A percentile compares a stretch with the other conserved stretches of the same genome.
phyloP scores from a whole-genome alignment of 2,888 invertebrate genomes.

The Pammene fasciana region DNA sequence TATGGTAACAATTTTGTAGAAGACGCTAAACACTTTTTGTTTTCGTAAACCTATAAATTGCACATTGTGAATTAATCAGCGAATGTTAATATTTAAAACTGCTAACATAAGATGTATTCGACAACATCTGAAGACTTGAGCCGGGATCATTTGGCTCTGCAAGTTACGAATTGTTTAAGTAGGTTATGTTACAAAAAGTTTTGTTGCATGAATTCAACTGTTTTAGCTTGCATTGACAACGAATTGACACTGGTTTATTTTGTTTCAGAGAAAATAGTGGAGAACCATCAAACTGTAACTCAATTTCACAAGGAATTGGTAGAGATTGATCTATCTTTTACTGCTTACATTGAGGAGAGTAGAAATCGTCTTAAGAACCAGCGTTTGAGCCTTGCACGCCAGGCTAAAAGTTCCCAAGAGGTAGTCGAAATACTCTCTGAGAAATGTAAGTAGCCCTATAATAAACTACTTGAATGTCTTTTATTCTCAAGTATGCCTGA shows the following conservation, averaged over 20 bases:
- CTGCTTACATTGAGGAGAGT: constrained; percentile 72
- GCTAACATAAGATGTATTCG: constrained; percentile 76
- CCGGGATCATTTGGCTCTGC: constrained; percentile 69
- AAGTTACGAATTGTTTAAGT: constrained; percentile 72
- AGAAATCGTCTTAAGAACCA: constrained; percentile 65
- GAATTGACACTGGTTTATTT: constrained; percentile 43
- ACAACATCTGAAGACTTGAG: constrained; percentile 70
- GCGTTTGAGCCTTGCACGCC: constrained; percentile 64
- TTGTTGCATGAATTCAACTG: constrained; percentile 63
- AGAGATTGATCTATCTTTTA: constrained; percentile 76
- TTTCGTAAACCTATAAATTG: constrained; percentile 35
- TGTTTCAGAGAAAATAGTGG: constrained; percentile 74
- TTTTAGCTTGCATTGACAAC: constrained; percentile 50
- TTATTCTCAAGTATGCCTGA: not conserved
- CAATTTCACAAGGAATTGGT: constrained; percentile 69
- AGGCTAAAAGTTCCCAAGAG: constrained; percentile 66
- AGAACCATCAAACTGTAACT: constrained; percentile 66
- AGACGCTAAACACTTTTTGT: constrained; percentile 41
- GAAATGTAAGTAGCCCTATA: constrained; percentile 60
- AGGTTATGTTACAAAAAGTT: constrained; percentile 76
- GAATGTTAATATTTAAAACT: constrained; percentile 53
- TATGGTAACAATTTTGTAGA: constrained; percentile 54
- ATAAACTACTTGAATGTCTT: not conserved
- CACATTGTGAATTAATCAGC: constrained; percentile 49
- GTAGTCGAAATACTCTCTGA: constrained; percentile 70